Percentiles rank a stretch among this genome's conserved stretches.
Evolutionary conservation across 1,140 invertebrate species (phyloP).

Genomic region (Epicauta chinensis): DNA sequence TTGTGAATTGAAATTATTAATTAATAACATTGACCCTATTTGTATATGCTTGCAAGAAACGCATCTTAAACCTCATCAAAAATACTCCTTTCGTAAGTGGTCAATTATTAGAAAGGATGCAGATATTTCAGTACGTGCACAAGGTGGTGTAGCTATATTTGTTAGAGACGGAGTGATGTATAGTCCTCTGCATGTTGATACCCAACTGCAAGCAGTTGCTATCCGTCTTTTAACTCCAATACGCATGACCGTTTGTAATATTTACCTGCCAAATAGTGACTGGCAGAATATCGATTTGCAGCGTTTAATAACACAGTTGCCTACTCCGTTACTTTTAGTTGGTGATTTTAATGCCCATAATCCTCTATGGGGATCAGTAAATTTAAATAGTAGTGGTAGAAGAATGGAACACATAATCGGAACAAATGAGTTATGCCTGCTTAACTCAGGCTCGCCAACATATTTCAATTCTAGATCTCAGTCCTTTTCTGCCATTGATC

Average conservation of each 20-base stretch:
- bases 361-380: neutral
- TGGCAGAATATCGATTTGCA: neutral
- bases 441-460: neutral
- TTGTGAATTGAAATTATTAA: slow-evolving; percentile 7
- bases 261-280: slow-evolving; percentile 3
- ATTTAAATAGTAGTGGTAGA: neutral
- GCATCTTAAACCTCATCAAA: slow-evolving; percentile 1
- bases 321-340: slow-evolving; percentile 2
- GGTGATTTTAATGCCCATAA: slow-evolving; percentile 13
- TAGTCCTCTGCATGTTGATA: neutral
- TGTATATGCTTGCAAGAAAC: slow-evolving; percentile 11
- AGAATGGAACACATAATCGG: neutral
- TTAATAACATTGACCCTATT: neutral
- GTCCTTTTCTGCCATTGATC: neutral
- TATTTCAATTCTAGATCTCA: slow-evolving; percentile 2
- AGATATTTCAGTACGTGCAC: neutral
- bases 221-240: neutral
- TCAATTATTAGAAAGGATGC: neutral
- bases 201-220: slow-evolving; percentile 5
- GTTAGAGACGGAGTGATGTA: neutral
- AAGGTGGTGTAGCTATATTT: neutral
- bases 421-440: neutral
- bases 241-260: slow-evolving; percentile 4
- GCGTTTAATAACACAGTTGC: neutral
- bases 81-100: neutral